Evolutionary conservation across 1,140 invertebrate genomes (phyloP).

Genomic region (Saccostrea echinata): DNA sequence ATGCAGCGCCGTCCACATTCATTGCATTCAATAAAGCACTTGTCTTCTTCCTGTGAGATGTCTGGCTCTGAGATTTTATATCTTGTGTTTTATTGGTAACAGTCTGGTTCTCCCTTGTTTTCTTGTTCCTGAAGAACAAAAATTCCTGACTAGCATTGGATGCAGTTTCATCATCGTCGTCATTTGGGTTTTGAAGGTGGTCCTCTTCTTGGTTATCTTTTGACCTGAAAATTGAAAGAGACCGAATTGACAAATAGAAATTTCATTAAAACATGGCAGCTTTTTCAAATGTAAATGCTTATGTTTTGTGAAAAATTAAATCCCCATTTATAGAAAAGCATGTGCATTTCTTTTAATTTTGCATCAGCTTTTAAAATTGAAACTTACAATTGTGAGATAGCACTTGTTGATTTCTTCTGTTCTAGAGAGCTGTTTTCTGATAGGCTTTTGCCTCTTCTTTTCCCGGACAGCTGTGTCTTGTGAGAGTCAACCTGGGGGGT

Average conservation of each 20-base stretch:
- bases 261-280: too few species aligned
- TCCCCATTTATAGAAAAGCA: too few species aligned
- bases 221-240: background rate
- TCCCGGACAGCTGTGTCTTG: background rate
- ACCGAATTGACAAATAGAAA: too few species aligned
- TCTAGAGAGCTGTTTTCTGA: background rate
- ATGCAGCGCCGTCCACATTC: background rate
- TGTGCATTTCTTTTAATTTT: too few species aligned
- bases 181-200: background rate
- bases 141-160: constrained; percentile 7
- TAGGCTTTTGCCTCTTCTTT: background rate
- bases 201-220: background rate
- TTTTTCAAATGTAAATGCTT: too few species aligned
- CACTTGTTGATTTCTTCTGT: background rate
- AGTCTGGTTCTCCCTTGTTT: background rate
- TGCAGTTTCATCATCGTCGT: background rate
- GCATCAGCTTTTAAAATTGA: background rate
- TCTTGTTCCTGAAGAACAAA: background rate
- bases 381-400: background rate
- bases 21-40: background rate
- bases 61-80: background rate
- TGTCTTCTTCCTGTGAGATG: background rate
- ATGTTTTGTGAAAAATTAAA: too few species aligned
- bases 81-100: background rate
- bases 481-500: background rate